Conservation (phyloP, 2,113 vertebrate species). For the Pterocles orientalis region DNA sequence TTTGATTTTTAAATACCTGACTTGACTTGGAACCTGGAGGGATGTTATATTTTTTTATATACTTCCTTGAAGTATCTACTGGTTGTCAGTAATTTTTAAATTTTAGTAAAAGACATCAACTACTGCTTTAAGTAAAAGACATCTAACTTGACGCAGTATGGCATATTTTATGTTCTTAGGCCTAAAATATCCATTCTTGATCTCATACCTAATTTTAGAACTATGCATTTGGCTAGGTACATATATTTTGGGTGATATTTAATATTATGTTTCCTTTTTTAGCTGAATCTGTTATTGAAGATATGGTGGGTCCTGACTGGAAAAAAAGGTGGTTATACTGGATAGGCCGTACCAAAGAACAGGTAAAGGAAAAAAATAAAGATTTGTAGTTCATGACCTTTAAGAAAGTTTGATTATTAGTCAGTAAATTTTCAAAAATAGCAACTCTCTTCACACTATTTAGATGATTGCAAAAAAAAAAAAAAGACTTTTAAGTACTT, state of each 20-base stretch:
- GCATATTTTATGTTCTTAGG: background rate
- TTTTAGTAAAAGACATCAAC: background rate
- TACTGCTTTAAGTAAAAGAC: background rate
- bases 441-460: background rate
- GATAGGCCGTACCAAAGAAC: constrained; percentile 88
- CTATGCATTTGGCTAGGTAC: background rate
- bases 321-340: constrained; percentile 93
- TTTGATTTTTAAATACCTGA: background rate
- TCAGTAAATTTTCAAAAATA: background rate
- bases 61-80: background rate
- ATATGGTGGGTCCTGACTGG: constrained; percentile 97
- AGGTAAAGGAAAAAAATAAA: constrained; percentile 75
- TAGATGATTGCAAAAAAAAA: background rate
- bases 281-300: constrained; percentile 93
- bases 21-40: background rate
- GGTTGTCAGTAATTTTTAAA: background rate
- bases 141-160: background rate
- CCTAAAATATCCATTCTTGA: background rate
- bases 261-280: background rate
- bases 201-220: background rate
- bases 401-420: background rate
- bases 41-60: background rate
- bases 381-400: background rate
- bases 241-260: background rate
- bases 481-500: background rate